A percentile compares a stretch with the other conserved stretches of the same genome.
Evolutionary conservation across 2,113 vertebrate genomes (phyloP).

Genomic region (Anhinga rufa): DNA sequence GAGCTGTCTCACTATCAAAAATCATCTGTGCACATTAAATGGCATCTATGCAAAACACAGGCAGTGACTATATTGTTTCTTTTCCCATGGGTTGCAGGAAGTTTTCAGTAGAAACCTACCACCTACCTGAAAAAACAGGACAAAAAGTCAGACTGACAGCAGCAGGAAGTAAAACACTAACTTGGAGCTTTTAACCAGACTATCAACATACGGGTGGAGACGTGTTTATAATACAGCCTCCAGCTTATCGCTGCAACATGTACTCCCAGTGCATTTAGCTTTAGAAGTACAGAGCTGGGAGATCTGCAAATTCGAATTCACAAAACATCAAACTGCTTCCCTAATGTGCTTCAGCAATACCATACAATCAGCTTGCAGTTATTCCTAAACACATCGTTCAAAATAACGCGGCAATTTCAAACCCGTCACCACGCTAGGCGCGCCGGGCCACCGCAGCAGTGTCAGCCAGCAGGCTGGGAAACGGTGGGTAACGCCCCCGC

Average conservation of each 20-base stretch:
- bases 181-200: background rate
- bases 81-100: background rate
- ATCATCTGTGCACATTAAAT: background rate
- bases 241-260: background rate
- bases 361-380: background rate
- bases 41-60: background rate
- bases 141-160: background rate
- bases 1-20: background rate
- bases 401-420: background rate
- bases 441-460: background rate
- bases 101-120: background rate
- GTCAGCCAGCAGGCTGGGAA: background rate
- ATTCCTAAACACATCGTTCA: background rate
- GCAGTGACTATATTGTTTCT: background rate
- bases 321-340: background rate
- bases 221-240: background rate
- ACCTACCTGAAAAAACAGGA: background rate
- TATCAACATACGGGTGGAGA: background rate
- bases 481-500: fast-evolving
- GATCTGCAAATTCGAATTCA: background rate
- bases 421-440: fast-evolving
- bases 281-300: background rate
- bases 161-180: background rate
- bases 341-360: background rate
- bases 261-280: background rate